phyloP scores from a whole-genome alignment of 2,797 vertebrate species.

The Tiaroga cobitis region DNA sequence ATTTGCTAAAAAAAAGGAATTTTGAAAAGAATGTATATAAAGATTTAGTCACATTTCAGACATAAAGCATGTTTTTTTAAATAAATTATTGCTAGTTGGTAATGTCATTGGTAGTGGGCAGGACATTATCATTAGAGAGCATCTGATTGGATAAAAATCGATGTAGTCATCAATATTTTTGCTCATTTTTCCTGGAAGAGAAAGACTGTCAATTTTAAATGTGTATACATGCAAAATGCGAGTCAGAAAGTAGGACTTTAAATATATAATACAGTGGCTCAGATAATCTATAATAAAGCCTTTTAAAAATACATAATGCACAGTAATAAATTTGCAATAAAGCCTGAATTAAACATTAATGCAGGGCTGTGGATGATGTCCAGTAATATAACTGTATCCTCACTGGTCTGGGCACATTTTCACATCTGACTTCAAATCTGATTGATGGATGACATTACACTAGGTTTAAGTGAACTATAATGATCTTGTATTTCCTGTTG shows the following conservation, averaged over 20 bases:
- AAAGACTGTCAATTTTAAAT: background rate
- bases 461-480: conserved; percentile 42
- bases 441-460: conserved; percentile 44
- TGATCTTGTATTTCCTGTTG: conserved; percentile 45
- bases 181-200: background rate
- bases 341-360: conserved; percentile 27
- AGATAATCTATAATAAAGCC: background rate
- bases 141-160: background rate
- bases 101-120: background rate
- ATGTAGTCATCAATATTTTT: background rate
- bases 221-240: background rate
- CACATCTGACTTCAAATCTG: conserved; percentile 21
- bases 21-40: background rate
- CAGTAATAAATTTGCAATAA: conserved; percentile 9
- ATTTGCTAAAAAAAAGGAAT: background rate
- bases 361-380: background rate
- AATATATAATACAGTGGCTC: background rate
- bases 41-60: background rate
- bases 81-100: background rate
- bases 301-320: conserved; percentile 18
- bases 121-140: background rate
- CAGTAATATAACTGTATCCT: conserved; percentile 6
- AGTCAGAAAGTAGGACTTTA: background rate
- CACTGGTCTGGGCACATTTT: background rate
- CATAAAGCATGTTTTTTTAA: background rate